phyloP scores from a whole-genome alignment of 1,140 invertebrate genomes.

The Schlechtendalia chinensis region DNA sequence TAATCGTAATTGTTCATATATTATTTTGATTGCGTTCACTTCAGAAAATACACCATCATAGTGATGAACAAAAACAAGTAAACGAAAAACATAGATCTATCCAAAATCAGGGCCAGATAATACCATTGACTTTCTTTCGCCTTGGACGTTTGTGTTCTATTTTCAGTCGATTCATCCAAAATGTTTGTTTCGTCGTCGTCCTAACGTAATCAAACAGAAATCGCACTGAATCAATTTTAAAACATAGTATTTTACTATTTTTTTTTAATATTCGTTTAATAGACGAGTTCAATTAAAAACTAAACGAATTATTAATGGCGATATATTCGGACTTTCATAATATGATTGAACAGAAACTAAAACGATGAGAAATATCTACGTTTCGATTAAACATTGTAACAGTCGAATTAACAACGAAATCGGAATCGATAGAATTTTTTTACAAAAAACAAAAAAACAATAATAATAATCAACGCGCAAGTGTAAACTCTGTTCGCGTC shows the following conservation, averaged over 20 bases:
- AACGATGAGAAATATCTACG: no score
- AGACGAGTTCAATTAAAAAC: no score
- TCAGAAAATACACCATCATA: conserved; percentile 58
- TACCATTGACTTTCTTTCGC: conserved; percentile 63
- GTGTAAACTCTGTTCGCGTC: no score
- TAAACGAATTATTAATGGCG: no score
- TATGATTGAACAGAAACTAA: no score
- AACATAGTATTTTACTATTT: background rate
- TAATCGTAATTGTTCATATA: background rate
- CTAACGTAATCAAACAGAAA: background rate
- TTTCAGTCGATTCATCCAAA: conserved; percentile 4
- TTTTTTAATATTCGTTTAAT: no score
- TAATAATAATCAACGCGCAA: no score
- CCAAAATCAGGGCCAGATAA: conserved; percentile 63
- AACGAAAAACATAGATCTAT: conserved; percentile 62
- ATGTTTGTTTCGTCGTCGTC: background rate
- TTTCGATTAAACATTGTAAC: no score
- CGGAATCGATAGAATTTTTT: no score
- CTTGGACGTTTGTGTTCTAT: conserved; percentile 3
- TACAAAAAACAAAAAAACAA: no score
- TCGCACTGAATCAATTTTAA: background rate
- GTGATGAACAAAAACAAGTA: conserved; percentile 61
- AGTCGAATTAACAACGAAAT: no score
- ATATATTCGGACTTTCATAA: no score
- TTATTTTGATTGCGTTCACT: background rate